A percentile compares a stretch with the other conserved stretches of the same genome.
phyloP scores from a whole-genome alignment of 1,140 invertebrate genomes.

The Eriocheir sinensis region DNA sequence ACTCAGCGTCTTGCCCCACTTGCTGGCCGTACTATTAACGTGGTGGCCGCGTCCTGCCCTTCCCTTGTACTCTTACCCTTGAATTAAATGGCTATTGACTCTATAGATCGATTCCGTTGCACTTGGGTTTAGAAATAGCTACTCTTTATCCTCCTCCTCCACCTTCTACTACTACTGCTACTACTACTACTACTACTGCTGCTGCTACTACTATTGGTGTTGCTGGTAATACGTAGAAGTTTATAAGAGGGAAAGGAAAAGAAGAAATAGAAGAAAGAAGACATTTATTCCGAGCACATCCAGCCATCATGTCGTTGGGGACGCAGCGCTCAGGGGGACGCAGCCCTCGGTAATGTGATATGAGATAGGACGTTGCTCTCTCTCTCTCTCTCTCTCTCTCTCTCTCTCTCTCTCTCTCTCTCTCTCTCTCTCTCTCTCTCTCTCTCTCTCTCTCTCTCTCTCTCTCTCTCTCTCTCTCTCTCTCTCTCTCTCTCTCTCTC shows the following conservation, averaged over 20 bases:
- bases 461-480: neutral
- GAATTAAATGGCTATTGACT: too few relatives aligned
- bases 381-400: conserved; percentile 49
- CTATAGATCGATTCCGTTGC: too few relatives aligned
- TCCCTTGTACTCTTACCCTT: too few relatives aligned
- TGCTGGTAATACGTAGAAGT: neutral
- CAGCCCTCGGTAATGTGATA: neutral
- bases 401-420: conserved; percentile 18
- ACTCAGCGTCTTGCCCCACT: too few relatives aligned
- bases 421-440: neutral
- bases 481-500: too few relatives aligned
- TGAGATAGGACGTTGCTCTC: conserved; percentile 15
- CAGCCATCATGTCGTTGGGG: neutral
- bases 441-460: neutral
- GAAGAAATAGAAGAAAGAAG: neutral
- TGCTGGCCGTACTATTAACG: too few relatives aligned
- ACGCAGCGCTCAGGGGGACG: neutral
- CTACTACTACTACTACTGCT: neutral
- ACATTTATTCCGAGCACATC: neutral
- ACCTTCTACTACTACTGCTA: neutral
- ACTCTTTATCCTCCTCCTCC: neutral
- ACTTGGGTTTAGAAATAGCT: too few relatives aligned
- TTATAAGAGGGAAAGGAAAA: neutral
- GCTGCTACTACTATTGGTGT: neutral
- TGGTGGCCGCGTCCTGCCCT: too few relatives aligned